phyloP scores from a whole-genome alignment of 2,797 vertebrate genomes.

The Todus mexicanus region DNA sequence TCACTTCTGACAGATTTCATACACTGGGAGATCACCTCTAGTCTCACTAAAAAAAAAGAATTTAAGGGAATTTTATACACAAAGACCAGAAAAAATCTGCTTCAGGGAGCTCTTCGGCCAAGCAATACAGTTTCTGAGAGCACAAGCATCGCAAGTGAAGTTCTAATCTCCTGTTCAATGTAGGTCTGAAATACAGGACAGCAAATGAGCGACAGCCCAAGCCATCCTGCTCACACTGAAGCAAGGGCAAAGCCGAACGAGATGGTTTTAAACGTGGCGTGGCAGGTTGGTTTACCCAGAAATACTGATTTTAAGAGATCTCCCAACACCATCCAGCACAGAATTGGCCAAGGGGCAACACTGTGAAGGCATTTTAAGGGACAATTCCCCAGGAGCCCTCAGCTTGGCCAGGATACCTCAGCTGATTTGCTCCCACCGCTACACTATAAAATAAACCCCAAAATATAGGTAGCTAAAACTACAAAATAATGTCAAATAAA shows the following conservation, averaged over 20 bases:
- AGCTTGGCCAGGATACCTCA: not conserved
- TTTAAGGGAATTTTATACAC: not conserved
- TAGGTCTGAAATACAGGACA: not conserved
- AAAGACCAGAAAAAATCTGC: not conserved
- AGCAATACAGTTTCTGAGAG: not conserved
- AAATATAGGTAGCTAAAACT: fast-evolving
- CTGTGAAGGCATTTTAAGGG: fast-evolving
- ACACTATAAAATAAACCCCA: fast-evolving
- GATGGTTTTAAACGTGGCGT: not conserved
- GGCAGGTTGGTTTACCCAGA: not conserved
- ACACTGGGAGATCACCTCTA: constrained; percentile 4
- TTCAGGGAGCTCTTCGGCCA: not conserved
- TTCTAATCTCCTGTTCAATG: not conserved
- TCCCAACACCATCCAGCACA: not conserved
- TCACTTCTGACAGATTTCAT: constrained; percentile 6
- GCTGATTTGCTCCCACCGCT: not conserved
- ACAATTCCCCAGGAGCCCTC: not conserved
- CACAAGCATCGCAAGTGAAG: not conserved
- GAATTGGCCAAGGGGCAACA: not conserved
- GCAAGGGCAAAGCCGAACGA: not conserved
- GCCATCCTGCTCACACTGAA: not conserved
- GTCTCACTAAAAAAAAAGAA: not conserved
- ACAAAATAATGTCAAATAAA: not conserved
- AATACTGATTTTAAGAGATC: not conserved
- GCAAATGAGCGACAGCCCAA: not conserved